Evolutionary conservation across 2,888 invertebrate genomes (phyloP), one percentile per base, ranked within the genome.

Genomic region (Protonemura montana): DNA sequence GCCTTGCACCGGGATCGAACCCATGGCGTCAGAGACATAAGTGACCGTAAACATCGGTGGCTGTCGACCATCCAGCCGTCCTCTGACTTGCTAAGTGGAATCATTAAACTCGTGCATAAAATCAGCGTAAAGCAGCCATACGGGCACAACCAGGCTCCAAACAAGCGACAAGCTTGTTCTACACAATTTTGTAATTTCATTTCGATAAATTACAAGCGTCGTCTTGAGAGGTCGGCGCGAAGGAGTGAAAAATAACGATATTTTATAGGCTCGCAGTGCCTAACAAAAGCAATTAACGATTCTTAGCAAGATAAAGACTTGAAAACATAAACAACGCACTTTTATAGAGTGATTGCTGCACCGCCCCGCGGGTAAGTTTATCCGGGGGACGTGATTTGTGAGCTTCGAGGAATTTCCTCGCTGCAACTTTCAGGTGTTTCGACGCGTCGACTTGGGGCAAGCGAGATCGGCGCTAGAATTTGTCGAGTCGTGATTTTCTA

Each of bases 221-320:
- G 21, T 21, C 59, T 10, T 59, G 16, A 1, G 16, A 3, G 59
- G 16, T 7, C 13, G 2, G 59, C 59, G 59, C 59, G 59, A 59
- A 59, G 21, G 59, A 59, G 59, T 41, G 59, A 1, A 21, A 59
- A 10, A 59, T 59, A 7, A 59, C 21, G 21, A 59, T 59, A 59
- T 59, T 59, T 59, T 59, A 59, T 59, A 13, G 59, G 16, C 13
- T 16, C 59, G n/a, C 59, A 6, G 35, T 10, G 21, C 59, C 59
- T 59, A 21, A 59, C 59, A 59, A 59, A 59, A 59, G 59, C 59
- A 59, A 59, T 59, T 59, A 59, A 59, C 59, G 59, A 59, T 59
- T 59, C 16, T 21, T 16, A 2, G 21, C 59, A 59, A 59, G 59
- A 59, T 21, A 13, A 10, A 10, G 35, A 3, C 1, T 3, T 21